Base-by-base conservation (phyloP, 2,888 invertebrate species). In the Gymnoscelis rufifasciata region DNA sequence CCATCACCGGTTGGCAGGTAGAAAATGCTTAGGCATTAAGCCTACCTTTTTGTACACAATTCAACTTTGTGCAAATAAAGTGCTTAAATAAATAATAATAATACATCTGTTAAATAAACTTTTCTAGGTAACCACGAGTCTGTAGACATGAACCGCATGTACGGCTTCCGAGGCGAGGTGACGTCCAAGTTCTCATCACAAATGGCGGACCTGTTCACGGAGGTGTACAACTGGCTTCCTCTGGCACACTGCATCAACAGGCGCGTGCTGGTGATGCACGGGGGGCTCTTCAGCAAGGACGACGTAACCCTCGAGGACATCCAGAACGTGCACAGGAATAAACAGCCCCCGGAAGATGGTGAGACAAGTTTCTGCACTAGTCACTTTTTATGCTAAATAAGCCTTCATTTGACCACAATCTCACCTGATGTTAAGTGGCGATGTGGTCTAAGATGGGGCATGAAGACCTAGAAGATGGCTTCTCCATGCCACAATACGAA, bases 101-200 rank as follows among this genome's bases (percentile, higher is more conserved):
- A n/a, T n/a, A n/a, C n/a, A n/a, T n/a, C n/a, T n/a, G n/a, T n/a
- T n/a, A n/a, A n/a, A n/a, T n/a, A n/a, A n/a, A n/a, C n/a, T n/a
- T n/a, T 44, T 62, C 1, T 76, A 97, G 97, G 98, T n/a, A 99
- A 99, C 84, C 99, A 99, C 75, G 99, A 99, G 77, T 97, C 97
- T 62, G 91, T 94, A 35, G 97, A 95, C 51, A 99, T 99, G 99
- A 99, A 99, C 86, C 96, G 97, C 83, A 98, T 99, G 96, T 99
- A 99, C 80, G 99, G 99, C 1, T 99, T 99, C 89, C 96, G 97
- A 55, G 99, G 99, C 1, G 99, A 99, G 88, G 99, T 99, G 0
- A 96, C 96, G 66, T 93, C 96, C 4, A 99, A 99, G 84, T 99
- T 98, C 81, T 94, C 95, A 0, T 90, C 92, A 12, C 94, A 97